Evolutionary conservation across 53 echinoderm and acorn worm genomes (phyloP), one percentile per base, ranked within the genome.

Genomic region (Crossaster papposus): DNA sequence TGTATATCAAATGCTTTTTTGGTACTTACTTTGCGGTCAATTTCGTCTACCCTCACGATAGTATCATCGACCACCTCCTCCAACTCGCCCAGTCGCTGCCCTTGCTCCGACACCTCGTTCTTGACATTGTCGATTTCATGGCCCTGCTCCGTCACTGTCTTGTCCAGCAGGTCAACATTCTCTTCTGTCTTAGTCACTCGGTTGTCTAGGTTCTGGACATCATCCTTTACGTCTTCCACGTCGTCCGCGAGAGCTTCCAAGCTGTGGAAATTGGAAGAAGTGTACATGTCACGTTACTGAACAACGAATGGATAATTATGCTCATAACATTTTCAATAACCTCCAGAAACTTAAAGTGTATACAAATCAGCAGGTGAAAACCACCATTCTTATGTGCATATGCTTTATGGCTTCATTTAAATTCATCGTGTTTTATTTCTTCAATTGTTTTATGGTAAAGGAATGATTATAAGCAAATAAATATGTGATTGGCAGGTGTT

Each of bases 61-160:
- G 89, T 92, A 26, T 97, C 97, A 75, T 95, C 97, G 12, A 97
- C 97, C 38, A 92, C 94, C 32, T 94, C 94, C 77, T 97, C 88
- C 58, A 97, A 64, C 28, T 92, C 91, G 14, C 92, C 95, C n/a
- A 97, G 74, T 36, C 89, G 81, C 76, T 97, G 91, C n/a, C 95
- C 97, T 68, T 95, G 97, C 44, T 94, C 95, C 29, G 65, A 68
- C 64, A 95, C 94, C 36, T 95, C 95, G 65, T 89, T 92, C 87
- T 95, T 92, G 12, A 96, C 95, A 74, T 93, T 92, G 28, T 93
- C 55, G n/a, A 96, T 81, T 33, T 96, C 92, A 12, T 95, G 82
- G 2, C 83, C 88, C 68, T 97, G 95, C 34, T 94, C 91, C 9
- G 89, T 90, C 29, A 97, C 95, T 10, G 89, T 94, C 68, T 92